These are phyloP conservation scores for Conus betulinus DNA, from an alignment of 1,140 invertebrate species.

Conservation along the genomic window DNA sequence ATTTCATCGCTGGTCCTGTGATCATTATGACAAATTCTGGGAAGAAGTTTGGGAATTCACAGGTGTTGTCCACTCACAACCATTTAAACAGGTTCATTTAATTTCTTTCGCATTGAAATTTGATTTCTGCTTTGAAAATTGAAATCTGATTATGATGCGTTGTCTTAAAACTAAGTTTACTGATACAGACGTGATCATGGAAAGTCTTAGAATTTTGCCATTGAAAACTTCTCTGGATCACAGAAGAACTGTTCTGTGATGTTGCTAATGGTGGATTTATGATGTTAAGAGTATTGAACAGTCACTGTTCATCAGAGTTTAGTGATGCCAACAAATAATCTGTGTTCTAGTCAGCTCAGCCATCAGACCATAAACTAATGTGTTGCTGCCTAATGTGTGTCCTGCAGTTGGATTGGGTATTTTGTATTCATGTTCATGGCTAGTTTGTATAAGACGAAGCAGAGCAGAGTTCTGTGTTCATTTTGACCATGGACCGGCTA, in stretches of 20 bases:
- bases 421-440: no score
- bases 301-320: constrained; percentile 5
- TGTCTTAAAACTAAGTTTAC: neutral
- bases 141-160: no score
- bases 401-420: no score
- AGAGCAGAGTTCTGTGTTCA: no score
- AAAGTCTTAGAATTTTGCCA: neutral
- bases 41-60: constrained; percentile 75
- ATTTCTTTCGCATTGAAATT: neutral
- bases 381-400: no score
- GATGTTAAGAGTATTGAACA: neutral
- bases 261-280: constrained; percentile 38
- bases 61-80: constrained; percentile 70
- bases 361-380: no score
- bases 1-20: constrained; percentile 77
- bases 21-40: constrained; percentile 77
- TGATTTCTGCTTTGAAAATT: no score
- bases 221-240: neutral
- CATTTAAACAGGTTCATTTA: constrained; percentile 68
- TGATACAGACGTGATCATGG: neutral
- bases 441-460: no score
- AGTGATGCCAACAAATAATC: no score
- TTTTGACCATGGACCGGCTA: no score
- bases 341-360: no score
- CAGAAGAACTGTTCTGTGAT: neutral